A percentile compares a stretch with the other conserved stretches of the same genome.
Conservation (phyloP, 2,888 invertebrate genomes). For the Eupithecia abbreviata region DNA sequence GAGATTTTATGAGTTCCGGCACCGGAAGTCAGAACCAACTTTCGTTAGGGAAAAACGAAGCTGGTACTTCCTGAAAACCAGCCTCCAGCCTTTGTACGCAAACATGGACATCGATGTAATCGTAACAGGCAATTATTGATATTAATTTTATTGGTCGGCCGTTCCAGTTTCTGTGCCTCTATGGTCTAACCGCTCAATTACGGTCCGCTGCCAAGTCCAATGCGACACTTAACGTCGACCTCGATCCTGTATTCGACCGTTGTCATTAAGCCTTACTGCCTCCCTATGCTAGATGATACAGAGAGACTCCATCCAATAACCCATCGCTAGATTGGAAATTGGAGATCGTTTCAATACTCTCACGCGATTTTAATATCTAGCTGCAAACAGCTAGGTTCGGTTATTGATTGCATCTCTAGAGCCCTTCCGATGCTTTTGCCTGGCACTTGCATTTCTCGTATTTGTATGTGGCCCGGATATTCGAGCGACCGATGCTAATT, state of each 20-base stretch:
- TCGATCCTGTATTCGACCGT: conserved; percentile 74
- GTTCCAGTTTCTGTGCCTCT: conserved; percentile 43
- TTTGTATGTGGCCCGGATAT: conserved; percentile 66
- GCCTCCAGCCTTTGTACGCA: neutral
- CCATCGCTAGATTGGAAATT: conserved; percentile 67
- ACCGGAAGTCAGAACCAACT: conserved; percentile 12
- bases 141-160: conserved; percentile 46
- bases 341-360: conserved; percentile 46
- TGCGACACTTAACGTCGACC: conserved; percentile 74
- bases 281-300: conserved; percentile 66
- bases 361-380: conserved; percentile 55
- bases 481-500: conserved; percentile 56
- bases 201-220: conserved; percentile 70
- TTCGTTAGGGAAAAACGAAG: conserved; percentile 5
- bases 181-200: conserved; percentile 71
- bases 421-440: conserved; percentile 51
- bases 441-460: conserved; percentile 71
- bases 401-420: conserved; percentile 50
- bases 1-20: conserved; percentile 15
- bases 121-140: conserved; percentile 38
- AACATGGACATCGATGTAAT: conserved; percentile 19
- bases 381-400: conserved; percentile 49
- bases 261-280: conserved; percentile 74
- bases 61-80: conserved; percentile 9
- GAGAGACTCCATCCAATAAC: conserved; percentile 66